Evolutionary conservation across 2,888 invertebrate species (phyloP).

Genomic region (Agrenia bidenticulata): DNA sequence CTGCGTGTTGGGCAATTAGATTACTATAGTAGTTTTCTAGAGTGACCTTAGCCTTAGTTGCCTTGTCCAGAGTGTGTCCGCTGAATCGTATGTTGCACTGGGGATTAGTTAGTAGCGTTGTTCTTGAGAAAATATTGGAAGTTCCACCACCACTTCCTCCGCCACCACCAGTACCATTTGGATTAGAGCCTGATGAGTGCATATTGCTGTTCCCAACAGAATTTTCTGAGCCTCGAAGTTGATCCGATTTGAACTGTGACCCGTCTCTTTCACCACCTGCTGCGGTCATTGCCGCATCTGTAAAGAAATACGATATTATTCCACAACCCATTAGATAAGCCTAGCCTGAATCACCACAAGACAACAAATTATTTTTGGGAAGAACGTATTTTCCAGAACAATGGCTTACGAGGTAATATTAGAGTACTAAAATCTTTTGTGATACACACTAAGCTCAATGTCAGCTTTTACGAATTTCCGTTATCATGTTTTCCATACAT

Average conservation of each 20-base stretch:
- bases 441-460: slow-evolving; percentile 10
- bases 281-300: slow-evolving; percentile 50
- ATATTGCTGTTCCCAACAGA: slow-evolving; percentile 15
- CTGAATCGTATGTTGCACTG: slow-evolving; percentile 84
- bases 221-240: slow-evolving; percentile 26
- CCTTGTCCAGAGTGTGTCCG: slow-evolving; percentile 96
- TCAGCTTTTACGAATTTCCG: slow-evolving; percentile 12
- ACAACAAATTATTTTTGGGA: too few species aligned
- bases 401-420: too few species aligned
- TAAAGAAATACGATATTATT: slow-evolving; percentile 22
- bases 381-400: too few species aligned
- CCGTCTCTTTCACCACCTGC: slow-evolving; percentile 45
- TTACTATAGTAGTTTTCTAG: slow-evolving; percentile 99
- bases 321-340: slow-evolving; percentile 12
- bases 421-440: not conserved
- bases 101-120: slow-evolving; percentile 40
- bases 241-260: slow-evolving; percentile 35
- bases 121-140: slow-evolving; percentile 33
- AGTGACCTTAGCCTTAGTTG: slow-evolving; percentile 96
- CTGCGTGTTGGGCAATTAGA: slow-evolving; percentile 94
- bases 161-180: slow-evolving; percentile 7
- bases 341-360: too few species aligned
- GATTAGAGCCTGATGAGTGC: slow-evolving; percentile 12
- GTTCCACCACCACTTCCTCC: slow-evolving; percentile 5
- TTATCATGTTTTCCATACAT: slow-evolving; percentile 9